Percentiles rank a stretch among this genome's conserved stretches.
Conservation (phyloP, 2,113 vertebrate genomes). For the Drymodes brunneopygia region DNA sequence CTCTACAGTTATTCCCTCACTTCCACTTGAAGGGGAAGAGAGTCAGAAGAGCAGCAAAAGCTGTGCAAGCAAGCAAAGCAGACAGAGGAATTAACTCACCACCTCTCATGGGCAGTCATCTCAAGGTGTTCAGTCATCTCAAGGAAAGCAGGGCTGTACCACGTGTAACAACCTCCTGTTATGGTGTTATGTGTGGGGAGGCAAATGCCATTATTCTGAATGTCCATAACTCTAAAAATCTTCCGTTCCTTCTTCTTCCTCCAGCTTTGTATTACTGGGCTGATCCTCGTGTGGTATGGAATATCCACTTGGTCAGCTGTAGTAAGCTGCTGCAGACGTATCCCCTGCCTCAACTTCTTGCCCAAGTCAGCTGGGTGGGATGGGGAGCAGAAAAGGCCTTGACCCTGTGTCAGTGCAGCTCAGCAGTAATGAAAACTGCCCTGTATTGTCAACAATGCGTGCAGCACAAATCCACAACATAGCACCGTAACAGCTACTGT, state of each 20-base stretch:
- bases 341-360: fast-evolving
- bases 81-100: neutral
- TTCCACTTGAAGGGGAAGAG: fast-evolving
- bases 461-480: neutral
- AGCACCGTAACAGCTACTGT: too few relatives aligned
- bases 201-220: neutral
- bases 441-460: neutral
- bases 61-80: fast-evolving
- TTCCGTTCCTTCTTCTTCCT: neutral
- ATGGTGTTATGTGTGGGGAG: too few relatives aligned
- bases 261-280: neutral
- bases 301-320: neutral
- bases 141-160: neutral
- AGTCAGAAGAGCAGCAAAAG: neutral
- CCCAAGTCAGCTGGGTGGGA: too few relatives aligned
- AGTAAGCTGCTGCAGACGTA: fast-evolving
- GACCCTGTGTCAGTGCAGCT: neutral
- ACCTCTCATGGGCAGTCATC: neutral
- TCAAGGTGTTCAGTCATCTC: neutral
- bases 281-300: too few relatives aligned
- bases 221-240: fast-evolving
- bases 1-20: fast-evolving
- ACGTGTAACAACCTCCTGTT: fast-evolving
- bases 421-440: neutral
- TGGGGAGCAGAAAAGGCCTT: neutral